These are phyloP conservation scores for Gryllus longicercus DNA, from an alignment of 2,888 invertebrate genomes.

Conservation along the genomic window DNA sequence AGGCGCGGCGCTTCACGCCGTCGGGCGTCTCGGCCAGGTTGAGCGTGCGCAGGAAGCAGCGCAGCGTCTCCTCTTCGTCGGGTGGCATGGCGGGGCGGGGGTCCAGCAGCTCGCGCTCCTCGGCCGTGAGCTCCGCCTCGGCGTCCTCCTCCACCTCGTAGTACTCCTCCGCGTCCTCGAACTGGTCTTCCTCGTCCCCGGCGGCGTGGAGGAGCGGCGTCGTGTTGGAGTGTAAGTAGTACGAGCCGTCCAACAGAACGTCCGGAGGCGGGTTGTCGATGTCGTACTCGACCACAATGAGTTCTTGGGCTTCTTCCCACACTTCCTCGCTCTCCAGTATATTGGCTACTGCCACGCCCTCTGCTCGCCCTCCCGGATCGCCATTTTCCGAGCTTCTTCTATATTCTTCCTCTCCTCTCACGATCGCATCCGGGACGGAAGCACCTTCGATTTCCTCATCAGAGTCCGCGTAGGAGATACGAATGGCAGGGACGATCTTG, in stretches of 20 bases:
- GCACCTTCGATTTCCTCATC: not conserved
- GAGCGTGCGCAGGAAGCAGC: slow-evolving; percentile 44
- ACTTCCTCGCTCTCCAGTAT: slow-evolving; percentile 64
- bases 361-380: not conserved
- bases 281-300: slow-evolving; percentile 42
- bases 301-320: slow-evolving; percentile 55
- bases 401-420: not conserved
- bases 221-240: slow-evolving; percentile 35
- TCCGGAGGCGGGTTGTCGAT: not conserved
- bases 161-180: not conserved
- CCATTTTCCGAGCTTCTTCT: not conserved
- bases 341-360: slow-evolving; percentile 52
- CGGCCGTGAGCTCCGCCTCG: slow-evolving; percentile 26
- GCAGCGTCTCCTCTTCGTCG: slow-evolving; percentile 44
- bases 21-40: slow-evolving; percentile 39
- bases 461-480: not conserved
- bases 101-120: slow-evolving; percentile 33
- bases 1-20: not conserved
- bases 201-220: not conserved
- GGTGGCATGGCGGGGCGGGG: slow-evolving; percentile 41
- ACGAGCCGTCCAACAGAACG: not conserved
- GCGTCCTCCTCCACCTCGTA: not conserved
- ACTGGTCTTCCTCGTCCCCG: not conserved
- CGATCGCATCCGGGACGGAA: not conserved
- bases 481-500: not conserved